These are phyloP conservation scores for Meandrina meandrites DNA, from an alignment of 92 coral and sea anemone genomes.

Conservation along the genomic window DNA sequence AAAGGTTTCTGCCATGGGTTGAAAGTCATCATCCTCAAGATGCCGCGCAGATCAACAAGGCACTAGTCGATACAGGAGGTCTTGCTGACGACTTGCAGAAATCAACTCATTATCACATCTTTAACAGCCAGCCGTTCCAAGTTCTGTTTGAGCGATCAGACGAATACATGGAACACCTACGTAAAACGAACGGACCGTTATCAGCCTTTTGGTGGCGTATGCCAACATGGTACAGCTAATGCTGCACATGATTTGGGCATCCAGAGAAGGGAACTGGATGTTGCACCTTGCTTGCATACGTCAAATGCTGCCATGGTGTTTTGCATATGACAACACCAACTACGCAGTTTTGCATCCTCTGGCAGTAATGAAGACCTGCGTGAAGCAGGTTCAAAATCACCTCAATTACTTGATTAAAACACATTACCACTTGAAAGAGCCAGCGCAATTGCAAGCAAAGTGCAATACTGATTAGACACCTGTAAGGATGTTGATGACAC, in stretches of 20 bases:
- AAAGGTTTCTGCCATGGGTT: constrained; percentile 42
- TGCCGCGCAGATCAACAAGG: not conserved
- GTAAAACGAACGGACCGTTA: constrained; percentile 22
- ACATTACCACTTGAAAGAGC: too few species aligned
- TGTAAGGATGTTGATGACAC: too few species aligned
- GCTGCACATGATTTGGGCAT: constrained; percentile 47
- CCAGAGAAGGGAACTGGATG: constrained; percentile 60
- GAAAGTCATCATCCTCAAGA: constrained; percentile 21
- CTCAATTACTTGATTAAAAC: too few species aligned
- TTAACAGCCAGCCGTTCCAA: not conserved
- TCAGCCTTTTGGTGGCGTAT: constrained; percentile 58
- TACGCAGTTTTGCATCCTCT: too few species aligned
- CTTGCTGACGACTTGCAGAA: constrained; percentile 10
- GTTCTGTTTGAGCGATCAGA: constrained; percentile 17
- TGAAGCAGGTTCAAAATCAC: too few species aligned
- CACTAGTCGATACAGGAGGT: not conserved
- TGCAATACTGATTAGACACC: too few species aligned
- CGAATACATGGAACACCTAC: constrained; percentile 33
- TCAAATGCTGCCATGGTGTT: constrained; percentile 68
- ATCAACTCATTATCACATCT: constrained; percentile 5
- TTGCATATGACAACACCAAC: constrained; percentile 57
- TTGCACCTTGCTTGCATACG: constrained; percentile 56
- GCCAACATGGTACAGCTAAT: constrained; percentile 58
- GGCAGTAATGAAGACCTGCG: too few species aligned
- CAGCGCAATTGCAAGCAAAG: too few species aligned